These are phyloP conservation scores for Paramormyrops kingsleyae DNA, from an alignment of 2,113 vertebrate species.

Conservation along the genomic window DNA sequence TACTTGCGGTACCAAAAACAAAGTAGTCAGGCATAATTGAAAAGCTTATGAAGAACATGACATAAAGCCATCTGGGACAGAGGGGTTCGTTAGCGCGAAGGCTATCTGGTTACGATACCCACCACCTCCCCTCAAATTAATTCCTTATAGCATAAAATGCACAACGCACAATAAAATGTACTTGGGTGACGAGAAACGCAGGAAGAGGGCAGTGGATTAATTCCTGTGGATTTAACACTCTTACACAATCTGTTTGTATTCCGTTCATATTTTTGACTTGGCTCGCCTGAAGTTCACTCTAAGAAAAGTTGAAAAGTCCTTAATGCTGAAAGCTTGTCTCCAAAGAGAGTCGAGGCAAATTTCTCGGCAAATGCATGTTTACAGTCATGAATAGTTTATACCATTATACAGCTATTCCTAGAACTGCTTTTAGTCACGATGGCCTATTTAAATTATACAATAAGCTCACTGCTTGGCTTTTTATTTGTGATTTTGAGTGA, in stretches of 20 bases:
- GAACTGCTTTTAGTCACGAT: slow-evolving; percentile 13
- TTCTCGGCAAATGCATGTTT: background rate
- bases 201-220: background rate
- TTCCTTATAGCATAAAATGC: background rate
- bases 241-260: background rate
- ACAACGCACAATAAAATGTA: background rate
- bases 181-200: background rate
- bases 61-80: background rate
- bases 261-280: background rate
- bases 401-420: slow-evolving; percentile 20
- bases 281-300: background rate
- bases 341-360: background rate
- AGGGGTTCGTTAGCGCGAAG: background rate
- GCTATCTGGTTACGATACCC: background rate
- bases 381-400: slow-evolving; percentile 18
- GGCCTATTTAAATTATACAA: slow-evolving; percentile 18
- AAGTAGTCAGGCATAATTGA: background rate
- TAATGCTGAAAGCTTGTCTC: background rate
- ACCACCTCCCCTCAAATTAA: background rate
- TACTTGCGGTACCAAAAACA: background rate
- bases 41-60: background rate
- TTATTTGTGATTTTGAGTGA: background rate
- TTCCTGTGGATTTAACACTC: background rate
- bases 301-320: background rate
- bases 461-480: slow-evolving; percentile 11